Evolutionary conservation across 2,797 vertebrate genomes (phyloP), one percentile per base, ranked within the genome.

Genomic region (Lepus townsendii): DNA sequence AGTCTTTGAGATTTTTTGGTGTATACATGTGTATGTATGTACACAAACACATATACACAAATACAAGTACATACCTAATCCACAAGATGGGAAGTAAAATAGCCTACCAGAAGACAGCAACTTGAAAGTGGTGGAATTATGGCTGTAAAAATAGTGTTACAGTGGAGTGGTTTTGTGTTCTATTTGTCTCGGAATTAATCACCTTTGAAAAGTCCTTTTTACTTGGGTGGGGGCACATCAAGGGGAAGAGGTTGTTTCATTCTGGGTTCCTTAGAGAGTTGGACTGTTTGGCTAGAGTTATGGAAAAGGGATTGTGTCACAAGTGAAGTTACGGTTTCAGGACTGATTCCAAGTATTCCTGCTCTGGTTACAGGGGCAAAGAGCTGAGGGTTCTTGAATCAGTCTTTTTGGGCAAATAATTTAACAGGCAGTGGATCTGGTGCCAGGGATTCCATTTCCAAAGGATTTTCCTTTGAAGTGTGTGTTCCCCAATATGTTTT

Each of bases 401-500:
- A 83, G 83, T 96, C 91, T 94, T 75, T 97, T 83, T 86, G 96
- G 90, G 96, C 73, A 94, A 96, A 88, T 66, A 96, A 20, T 62
- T 95, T 97, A 97, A 90, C 47, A 96, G 93, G 83, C 97, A 97
- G 76, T 30, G 89, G 77, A 69, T 85, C 76, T 93, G 62, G 79
- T 96, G 91, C 75, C 96, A 94, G 62, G 93, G 77, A 95, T 95
- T 97, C 91, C 85, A 62, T 96, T 98, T 97, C 87, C 94, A 77
- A 9, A 13, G n/a, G 76, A 90, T 76, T 96, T 90, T 95, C 86
- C 79, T 97, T 96, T 97, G 95, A 96, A 97, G 91, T 94, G 80
- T 96, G 90, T 93, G 78, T 85, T 90, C 87, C 66, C 91, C 93
- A 96, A 60, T 88, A 77, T 88, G 47, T 89, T 93, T 96, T 95